These are phyloP conservation scores for Lerista edwardsae DNA, from an alignment of 2,797 vertebrate species.

Conservation along the genomic window DNA sequence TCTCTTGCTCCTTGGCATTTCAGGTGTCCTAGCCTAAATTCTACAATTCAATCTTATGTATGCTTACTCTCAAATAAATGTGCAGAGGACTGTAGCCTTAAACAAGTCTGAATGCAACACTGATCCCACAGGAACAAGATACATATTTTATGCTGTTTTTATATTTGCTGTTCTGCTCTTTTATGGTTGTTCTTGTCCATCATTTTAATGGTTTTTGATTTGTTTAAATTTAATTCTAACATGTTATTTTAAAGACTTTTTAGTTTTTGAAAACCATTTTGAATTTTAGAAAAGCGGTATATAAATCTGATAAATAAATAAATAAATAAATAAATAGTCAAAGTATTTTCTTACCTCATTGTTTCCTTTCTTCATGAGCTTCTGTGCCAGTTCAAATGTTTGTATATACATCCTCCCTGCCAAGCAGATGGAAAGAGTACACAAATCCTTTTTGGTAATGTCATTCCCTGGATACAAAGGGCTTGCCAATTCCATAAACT, in stretches of 20 bases:
- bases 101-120: background rate
- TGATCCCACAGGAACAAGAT: background rate
- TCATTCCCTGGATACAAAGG: constrained; percentile 28
- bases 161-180: no score
- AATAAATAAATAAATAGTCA: no score
- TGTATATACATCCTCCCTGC: constrained; percentile 13
- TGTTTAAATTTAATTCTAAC: no score
- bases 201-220: no score
- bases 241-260: no score
- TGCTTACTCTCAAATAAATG: background rate
- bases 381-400: constrained; percentile 28
- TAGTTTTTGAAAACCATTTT: no score
- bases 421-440: constrained; percentile 35
- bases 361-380: constrained; percentile 15
- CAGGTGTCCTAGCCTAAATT: background rate
- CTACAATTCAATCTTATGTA: background rate
- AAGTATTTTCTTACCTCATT: constrained; percentile 18
- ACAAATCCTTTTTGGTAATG: constrained; percentile 28
- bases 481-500: constrained; percentile 22
- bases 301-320: no score
- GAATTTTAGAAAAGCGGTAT: no score
- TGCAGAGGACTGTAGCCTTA: background rate
- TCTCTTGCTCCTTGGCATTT: background rate
- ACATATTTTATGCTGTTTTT: no score
- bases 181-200: no score